These are phyloP conservation scores for Hylaeus volcanicus DNA, from an alignment of 1,140 invertebrate genomes.

Conservation along the genomic window DNA sequence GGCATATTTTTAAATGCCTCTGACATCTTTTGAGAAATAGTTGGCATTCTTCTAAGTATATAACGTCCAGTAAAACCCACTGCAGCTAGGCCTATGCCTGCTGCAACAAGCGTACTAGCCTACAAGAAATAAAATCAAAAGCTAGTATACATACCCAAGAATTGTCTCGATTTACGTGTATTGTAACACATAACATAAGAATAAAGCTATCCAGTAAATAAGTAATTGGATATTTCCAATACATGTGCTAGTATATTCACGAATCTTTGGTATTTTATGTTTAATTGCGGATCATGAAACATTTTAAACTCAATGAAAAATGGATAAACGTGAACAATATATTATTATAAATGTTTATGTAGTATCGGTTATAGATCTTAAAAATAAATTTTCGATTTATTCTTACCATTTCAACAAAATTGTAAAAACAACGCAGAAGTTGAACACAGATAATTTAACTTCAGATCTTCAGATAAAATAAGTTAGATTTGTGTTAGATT, in stretches of 20 bases:
- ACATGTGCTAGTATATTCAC: background rate
- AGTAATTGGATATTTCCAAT: background rate
- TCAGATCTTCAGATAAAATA: background rate
- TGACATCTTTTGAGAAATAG: constrained; percentile 87
- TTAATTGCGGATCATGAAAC: background rate
- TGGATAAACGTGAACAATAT: background rate
- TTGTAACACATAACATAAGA: background rate
- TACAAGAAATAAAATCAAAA: constrained; percentile 72
- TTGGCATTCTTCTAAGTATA: constrained; percentile 87
- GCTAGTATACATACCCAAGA: background rate
- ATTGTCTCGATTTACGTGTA: background rate
- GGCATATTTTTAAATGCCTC: constrained; percentile 90
- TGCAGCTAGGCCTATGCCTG: constrained; percentile 91
- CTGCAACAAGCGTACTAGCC: constrained; percentile 87
- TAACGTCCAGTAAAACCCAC: constrained; percentile 93
- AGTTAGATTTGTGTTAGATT: too few relatives aligned
- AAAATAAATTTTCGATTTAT: background rate
- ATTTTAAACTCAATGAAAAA: background rate
- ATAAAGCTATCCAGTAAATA: background rate
- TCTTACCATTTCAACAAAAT: constrained; percentile 41
- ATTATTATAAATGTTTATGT: background rate
- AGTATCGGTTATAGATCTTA: background rate
- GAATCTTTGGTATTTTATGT: background rate
- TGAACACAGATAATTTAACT: background rate
- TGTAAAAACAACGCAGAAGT: constrained; percentile 16